phyloP scores from a whole-genome alignment of 2,888 invertebrate genomes.

The Cactoblastis cactorum region DNA sequence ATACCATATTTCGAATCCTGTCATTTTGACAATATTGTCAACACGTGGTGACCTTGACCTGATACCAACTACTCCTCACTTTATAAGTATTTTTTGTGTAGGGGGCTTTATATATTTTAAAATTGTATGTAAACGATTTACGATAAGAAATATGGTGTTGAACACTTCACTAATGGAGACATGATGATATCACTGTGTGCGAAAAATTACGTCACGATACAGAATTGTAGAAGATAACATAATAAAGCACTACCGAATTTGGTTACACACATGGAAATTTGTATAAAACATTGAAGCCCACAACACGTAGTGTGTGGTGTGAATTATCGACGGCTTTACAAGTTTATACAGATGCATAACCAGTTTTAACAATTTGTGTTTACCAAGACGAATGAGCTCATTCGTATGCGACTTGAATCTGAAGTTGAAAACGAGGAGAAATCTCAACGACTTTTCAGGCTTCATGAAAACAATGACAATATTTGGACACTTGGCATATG shows the following conservation, averaged over 20 bases:
- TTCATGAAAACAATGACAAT: not conserved
- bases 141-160: not conserved
- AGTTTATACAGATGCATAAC: conserved; percentile 12
- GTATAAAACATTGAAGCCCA: not conserved
- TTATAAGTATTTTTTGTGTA: too few species aligned
- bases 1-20: too few species aligned
- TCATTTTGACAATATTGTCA: too few species aligned
- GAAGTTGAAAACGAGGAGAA: conserved; percentile 5
- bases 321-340: not conserved
- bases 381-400: conserved; percentile 8
- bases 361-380: conserved; percentile 6
- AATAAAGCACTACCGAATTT: not conserved
- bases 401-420: conserved; percentile 4
- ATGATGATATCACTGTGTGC: conserved; percentile 5
- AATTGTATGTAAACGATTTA: not conserved
- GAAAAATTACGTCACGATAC: conserved; percentile 4
- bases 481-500: conserved; percentile 1
- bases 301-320: not conserved
- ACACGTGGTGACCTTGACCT: too few species aligned
- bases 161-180: not conserved
- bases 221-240: not conserved
- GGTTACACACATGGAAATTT: not conserved
- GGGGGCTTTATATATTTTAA: not conserved
- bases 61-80: too few species aligned
- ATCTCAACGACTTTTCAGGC: not conserved